Conservation (phyloP, 2,797 vertebrate genomes). For the Heliangelus exortis region DNA sequence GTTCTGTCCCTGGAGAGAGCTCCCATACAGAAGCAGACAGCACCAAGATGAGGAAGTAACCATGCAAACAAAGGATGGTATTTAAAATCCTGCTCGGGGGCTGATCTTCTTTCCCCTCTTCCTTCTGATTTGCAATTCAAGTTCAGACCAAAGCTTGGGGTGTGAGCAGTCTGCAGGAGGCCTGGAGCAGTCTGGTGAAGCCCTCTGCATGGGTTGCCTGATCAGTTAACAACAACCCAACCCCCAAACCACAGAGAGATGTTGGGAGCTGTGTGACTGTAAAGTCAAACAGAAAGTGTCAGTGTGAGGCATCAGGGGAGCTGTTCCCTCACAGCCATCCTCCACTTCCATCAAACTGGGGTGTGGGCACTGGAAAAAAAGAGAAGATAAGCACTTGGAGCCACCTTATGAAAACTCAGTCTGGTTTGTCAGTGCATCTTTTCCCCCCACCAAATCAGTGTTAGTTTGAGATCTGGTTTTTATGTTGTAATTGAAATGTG, state of each 20-base stretch:
- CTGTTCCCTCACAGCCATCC: neutral
- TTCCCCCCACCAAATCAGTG: neutral
- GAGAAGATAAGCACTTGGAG: accelerated
- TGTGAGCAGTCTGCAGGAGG: neutral
- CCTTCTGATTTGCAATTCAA: neutral
- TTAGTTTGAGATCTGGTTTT: neutral
- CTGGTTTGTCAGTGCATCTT: neutral
- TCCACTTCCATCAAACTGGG: accelerated
- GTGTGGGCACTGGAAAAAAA: neutral
- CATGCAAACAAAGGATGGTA: accelerated
- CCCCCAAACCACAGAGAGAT: neutral
- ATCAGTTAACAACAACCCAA: neutral
- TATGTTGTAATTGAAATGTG: neutral
- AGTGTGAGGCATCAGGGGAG: neutral
- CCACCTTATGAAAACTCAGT: neutral
- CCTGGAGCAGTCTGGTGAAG: neutral
- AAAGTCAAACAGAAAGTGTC: constrained; percentile 45
- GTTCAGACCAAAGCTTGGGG: neutral
- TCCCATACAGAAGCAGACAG: neutral
- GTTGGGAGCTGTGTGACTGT: neutral
- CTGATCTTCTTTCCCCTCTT: neutral
- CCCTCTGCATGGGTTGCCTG: neutral
- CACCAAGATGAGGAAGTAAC: constrained; percentile 21
- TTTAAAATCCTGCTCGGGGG: neutral
- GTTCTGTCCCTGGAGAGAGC: neutral